phyloP scores from a whole-genome alignment of 2,113 vertebrate genomes.

The Sterrhoptilus dennistouni region DNA sequence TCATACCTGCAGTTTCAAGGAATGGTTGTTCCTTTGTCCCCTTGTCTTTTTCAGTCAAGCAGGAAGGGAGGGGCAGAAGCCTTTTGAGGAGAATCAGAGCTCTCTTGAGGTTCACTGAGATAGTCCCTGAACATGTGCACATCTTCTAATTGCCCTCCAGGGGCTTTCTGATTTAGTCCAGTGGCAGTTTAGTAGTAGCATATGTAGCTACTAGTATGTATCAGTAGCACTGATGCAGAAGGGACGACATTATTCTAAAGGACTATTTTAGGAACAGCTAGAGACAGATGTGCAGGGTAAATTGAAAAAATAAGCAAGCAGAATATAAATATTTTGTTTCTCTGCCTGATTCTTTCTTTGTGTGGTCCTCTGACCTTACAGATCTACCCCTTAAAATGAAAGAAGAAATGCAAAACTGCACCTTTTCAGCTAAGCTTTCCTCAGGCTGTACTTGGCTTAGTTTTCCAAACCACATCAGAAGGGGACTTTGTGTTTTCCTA shows the following conservation, averaged over 20 bases:
- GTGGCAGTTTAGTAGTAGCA: background rate
- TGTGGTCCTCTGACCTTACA: conserved; percentile 39
- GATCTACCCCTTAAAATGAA: conserved; percentile 27
- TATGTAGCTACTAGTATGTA: background rate
- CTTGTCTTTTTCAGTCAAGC: background rate
- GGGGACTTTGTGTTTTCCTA: conserved; percentile 32
- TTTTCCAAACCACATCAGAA: conserved; percentile 63
- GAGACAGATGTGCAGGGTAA: conserved; percentile 9
- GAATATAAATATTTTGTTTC: conserved; percentile 51
- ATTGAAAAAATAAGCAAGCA: conserved; percentile 14
- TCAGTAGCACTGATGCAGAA: background rate
- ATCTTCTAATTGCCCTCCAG: background rate
- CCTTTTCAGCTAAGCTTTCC: conserved; percentile 43
- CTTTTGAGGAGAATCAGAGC: background rate
- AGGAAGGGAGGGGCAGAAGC: background rate
- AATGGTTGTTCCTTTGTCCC: background rate
- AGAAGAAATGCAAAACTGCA: conserved; percentile 38
- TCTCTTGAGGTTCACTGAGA: background rate
- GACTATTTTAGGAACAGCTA: background rate
- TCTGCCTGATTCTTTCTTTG: conserved; percentile 1
- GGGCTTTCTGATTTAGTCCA: background rate
- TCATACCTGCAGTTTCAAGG: conserved; percentile 21
- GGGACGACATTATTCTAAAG: background rate
- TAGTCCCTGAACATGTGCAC: background rate
- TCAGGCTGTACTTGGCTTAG: conserved; percentile 27